Evolutionary conservation across 2,113 vertebrate genomes (phyloP), one percentile per base, ranked within the genome.

Genomic region (Rhadina sibilatrix): DNA sequence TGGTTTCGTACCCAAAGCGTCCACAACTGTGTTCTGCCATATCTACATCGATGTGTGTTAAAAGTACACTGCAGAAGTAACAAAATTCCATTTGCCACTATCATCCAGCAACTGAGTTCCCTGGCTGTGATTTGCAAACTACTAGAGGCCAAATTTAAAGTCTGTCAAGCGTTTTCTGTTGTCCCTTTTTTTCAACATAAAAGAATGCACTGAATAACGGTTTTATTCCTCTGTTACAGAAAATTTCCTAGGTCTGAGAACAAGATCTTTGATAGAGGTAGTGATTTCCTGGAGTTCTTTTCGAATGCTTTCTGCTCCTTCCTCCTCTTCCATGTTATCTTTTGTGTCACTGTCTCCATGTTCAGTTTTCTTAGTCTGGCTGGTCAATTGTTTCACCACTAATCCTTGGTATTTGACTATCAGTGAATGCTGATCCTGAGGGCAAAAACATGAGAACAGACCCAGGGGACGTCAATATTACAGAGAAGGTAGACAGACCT

Each of bases 311-410:
- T 89, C 97, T 63, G 75, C 91, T 93, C 89, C 95, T 76, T 98
- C 98, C 72, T 98, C 97, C 49, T 97, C 93, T 53, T 97, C 94
- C 25, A 52, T 68, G 56, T 97, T 97, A n/a, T 94, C 93, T 87
- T 93, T 79, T 77, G 90, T 72, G 35, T 97, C 94, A 44, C 98
- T 84, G n/a, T 97, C 97, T 47, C 77, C 98, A 14, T 98, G 97
- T 56, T 98, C 98, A 79, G 92, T 96, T 94, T 98, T 98, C 96
- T 98, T 98, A 84, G 97, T 98, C 66, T 99, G 98, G 84, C 91
- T 98, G 61, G 99, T 97, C 96, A 99, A 88, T 59, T 99, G 99
- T 93, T 99, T 99, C 95, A 99, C 99, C 91, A 99, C 99, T 97
- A 99, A 98, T 66, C 98, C 96, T 88, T 99, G 99, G 92, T 99